Percentiles rank a stretch among this genome's conserved stretches.
phyloP scores from a whole-genome alignment of 2,888 invertebrate genomes.

The Brachylomia viminalis region DNA sequence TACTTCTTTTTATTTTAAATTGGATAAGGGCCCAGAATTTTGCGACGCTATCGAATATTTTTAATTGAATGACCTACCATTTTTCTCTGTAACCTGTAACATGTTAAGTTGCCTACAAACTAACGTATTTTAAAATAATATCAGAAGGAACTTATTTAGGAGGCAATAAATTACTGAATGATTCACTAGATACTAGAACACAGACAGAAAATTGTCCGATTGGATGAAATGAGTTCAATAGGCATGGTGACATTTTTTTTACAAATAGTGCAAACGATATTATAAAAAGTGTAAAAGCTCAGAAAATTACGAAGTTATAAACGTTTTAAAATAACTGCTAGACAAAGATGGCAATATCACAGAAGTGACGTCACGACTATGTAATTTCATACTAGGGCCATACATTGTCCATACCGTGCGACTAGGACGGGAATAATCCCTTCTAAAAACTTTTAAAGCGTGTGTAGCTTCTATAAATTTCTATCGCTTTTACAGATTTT shows the following conservation, averaged over 20 bases:
- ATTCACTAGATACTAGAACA: neutral
- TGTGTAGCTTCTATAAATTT: neutral
- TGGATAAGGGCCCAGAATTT: conserved; percentile 71
- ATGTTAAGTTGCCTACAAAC: neutral
- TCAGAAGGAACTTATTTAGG: neutral
- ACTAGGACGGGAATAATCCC: neutral
- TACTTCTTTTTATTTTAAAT: conserved; percentile 76
- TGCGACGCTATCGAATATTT: conserved; percentile 83
- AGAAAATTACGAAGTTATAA: neutral
- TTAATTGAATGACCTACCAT: conserved; percentile 80
- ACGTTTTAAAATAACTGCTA: neutral
- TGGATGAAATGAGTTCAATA: neutral
- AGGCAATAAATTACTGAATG: neutral
- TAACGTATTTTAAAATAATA: neutral
- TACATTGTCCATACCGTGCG: neutral
- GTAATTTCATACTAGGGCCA: neutral
- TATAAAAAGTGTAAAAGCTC: neutral
- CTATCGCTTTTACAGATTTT: neutral
- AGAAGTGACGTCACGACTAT: neutral
- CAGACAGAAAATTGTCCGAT: neutral
- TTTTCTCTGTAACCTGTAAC: conserved; percentile 80
- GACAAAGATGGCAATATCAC: neutral
- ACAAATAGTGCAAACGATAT: neutral
- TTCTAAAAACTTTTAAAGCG: neutral
- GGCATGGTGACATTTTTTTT: neutral